Base-by-base conservation (phyloP, 2,113 vertebrate species). In the Cardinalis cardinalis region DNA sequence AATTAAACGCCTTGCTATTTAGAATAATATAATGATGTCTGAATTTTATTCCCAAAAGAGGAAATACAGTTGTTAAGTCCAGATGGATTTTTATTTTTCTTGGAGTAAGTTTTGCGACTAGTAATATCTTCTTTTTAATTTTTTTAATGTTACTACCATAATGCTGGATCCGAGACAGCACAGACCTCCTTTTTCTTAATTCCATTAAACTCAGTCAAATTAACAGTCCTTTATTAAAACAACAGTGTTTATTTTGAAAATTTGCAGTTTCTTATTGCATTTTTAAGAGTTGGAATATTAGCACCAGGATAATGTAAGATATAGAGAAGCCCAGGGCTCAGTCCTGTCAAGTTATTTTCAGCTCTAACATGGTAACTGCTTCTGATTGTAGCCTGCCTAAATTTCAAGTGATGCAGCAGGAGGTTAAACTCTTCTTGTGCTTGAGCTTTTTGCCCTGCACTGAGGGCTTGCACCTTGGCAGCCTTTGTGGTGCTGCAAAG, bases 81-180 rank as follows among this genome's bases (percentile, higher is more conserved):
- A 94, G 93, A 92, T 96, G 95, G 75, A 87, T 55, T 94, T 93
- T 85, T 95, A 63, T 96, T 96, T 93, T 88, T 92, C 34, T 92
- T 96, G 93, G 93, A 91, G 34, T 82, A 63, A 70, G 68, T 93
- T 95, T 94, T 79, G 59, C 91, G 38, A 40, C 68, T 66, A 63
- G 68, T 52, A 82, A 81, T 66, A 38, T 32, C 9, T 61, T 80
- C 7, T 46, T 49, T 49, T 29, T 10, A 21, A 21, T 24, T 52
- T 72, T 80, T 63, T 77, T 12, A 16, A 24, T 38, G 21, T 89
- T 87, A 70, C 63, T 87, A 40, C 59, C 36, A 32, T 23, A 44
- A 23, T 25, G 21, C 74, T 95, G 64, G 59, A 76, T 66, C 32
- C 7, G 7, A 46, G 41, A 81, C 66, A 84, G 51, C 51, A 64